Evolutionary conservation across 2,113 vertebrate species (phyloP), one percentile per base, ranked within the genome.

Genomic region (Cromileptes altivelis): DNA sequence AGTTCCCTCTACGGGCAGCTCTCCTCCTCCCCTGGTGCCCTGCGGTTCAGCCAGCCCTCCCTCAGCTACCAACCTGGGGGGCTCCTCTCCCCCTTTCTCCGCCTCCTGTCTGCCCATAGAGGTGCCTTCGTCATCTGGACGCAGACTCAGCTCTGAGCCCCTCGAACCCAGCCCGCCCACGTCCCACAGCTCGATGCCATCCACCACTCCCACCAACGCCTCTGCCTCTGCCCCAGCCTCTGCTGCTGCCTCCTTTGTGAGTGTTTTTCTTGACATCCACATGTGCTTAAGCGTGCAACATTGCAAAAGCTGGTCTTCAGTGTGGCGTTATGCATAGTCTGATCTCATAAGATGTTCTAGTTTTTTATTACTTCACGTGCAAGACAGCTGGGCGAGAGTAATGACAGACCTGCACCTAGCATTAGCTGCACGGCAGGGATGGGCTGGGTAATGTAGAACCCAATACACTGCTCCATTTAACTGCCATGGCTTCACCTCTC

Each of bases 101-200:
- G 67, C 92, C n/a, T 91, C 94, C 74, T 91, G 84, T 75, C 90
- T 85, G 64, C 93, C 93, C n/a, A 70, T 94, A 6, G 95, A 95
- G 88, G 72, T 94, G 67, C 91, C 94, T 6, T 81, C 88, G 3
- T 88, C 87, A 1, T 86, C 86, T 0, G 73, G 85, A 40, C 76
- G 62, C 53, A 89, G 83, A 33, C 70, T 80, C 60, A 64, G 80
- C 69, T 47, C 86, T 0, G 95, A 95, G 18, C 90, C 81, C 21
- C 70, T 85, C 1, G 94, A 95, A 4, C 89, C 89, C 47, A 94
- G 90, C 70, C 89, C 88, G 0, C 81, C 92, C 84, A 93, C 79
- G 82, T 89, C 85, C 4, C 91, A 93, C 47, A 56, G 90, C 75
- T 92, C 87, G 7, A 70, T 91, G 30, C 86, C 81, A 4, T 81